phyloP scores from a whole-genome alignment of 2,888 invertebrate genomes.

The Rutpela maculata region DNA sequence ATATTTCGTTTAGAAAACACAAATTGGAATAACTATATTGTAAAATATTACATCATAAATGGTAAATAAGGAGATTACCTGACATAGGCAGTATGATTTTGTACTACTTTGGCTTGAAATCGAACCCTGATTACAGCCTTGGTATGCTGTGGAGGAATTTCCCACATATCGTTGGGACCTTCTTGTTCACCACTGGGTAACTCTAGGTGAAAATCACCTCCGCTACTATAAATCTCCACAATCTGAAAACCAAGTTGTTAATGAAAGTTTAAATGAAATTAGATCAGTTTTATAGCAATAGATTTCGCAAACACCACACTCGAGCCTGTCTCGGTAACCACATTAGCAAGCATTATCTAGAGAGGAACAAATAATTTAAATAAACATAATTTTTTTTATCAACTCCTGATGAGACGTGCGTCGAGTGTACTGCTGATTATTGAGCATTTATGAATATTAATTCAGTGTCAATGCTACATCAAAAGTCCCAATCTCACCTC shows the following conservation, averaged over 20 bases:
- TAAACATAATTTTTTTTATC: too few species aligned
- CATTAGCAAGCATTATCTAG: too few species aligned
- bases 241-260: constrained; percentile 75
- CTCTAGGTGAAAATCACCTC: constrained; percentile 92
- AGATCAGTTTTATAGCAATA: too few species aligned
- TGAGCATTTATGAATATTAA: too few species aligned
- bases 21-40: not conserved
- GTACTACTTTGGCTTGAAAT: constrained; percentile 85
- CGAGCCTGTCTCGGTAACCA: too few species aligned
- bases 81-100: constrained; percentile 90
- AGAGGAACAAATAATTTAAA: too few species aligned
- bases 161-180: constrained; percentile 90
- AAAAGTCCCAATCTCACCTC: too few species aligned
- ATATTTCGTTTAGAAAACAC: not conserved
- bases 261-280: not conserved
- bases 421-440: too few species aligned
- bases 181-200: constrained; percentile 86
- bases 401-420: too few species aligned
- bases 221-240: constrained; percentile 89
- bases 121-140: constrained; percentile 92
- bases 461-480: too few species aligned
- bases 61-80: constrained; percentile 73
- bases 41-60: not conserved
- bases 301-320: too few species aligned
- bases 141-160: constrained; percentile 91